phyloP scores from a whole-genome alignment of 2,113 vertebrate genomes.

The Propithecus coquereli region DNA sequence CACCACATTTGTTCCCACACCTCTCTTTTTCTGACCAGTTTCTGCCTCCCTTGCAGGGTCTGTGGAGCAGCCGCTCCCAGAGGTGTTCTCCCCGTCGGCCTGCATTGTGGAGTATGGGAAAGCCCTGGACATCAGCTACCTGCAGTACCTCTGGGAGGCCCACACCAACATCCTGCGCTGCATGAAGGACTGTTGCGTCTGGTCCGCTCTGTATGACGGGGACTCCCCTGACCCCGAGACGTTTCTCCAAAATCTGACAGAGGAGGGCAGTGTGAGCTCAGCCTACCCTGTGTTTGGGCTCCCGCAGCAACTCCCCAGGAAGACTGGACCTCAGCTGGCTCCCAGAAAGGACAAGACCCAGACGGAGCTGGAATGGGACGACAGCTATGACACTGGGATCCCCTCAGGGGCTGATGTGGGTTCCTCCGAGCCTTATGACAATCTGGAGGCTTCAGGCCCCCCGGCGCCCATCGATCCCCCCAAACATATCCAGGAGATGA shows the following conservation, averaged over 20 bases:
- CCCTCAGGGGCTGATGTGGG: conserved; percentile 79
- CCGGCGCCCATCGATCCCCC: conserved; percentile 84
- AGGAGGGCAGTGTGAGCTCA: conserved; percentile 76
- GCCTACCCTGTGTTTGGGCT: conserved; percentile 55
- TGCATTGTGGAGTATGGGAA: conserved; percentile 91
- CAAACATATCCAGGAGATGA: conserved; percentile 95
- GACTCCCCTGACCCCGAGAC: conserved; percentile 89
- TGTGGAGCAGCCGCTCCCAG: not conserved
- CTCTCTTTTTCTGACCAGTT: rapidly evolving
- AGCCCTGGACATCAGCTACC: conserved; percentile 93
- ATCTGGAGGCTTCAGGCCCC: conserved; percentile 44
- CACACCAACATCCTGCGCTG: conserved; percentile 88
- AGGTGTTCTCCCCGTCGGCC: conserved; percentile 76
- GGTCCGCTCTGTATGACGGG: conserved; percentile 95
- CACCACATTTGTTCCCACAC: not conserved
- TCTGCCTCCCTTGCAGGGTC: conserved; percentile 74
- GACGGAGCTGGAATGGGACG: conserved; percentile 96
- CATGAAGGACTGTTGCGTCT: conserved; percentile 89
- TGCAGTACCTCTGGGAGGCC: conserved; percentile 95
- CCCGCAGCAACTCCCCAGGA: conserved; percentile 57
- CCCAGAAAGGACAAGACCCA: conserved; percentile 78
- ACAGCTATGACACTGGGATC: conserved; percentile 93
- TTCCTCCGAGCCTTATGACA: conserved; percentile 52
- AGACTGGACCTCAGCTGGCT: not conserved
- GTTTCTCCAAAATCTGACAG: conserved; percentile 82